Percentiles rank a stretch among this genome's conserved stretches.
Conservation (phyloP, 2,797 vertebrate species). For the Gallinago nigripennis region DNA sequence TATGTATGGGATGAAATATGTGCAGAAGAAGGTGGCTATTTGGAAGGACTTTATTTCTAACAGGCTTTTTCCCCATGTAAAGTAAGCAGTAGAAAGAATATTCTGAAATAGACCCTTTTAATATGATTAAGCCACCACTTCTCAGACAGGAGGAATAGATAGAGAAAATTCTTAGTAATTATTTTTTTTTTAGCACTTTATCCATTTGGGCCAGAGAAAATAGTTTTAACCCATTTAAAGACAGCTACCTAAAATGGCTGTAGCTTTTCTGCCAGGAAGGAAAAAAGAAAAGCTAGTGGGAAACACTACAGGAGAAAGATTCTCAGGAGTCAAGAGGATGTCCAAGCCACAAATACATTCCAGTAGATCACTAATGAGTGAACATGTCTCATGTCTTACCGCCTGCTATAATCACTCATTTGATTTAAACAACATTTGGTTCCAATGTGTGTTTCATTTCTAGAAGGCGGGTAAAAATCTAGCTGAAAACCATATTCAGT, state of each 20-base stretch:
- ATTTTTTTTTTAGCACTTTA: not conserved
- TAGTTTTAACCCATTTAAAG: not conserved
- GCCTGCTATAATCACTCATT: slow-evolving; percentile 59
- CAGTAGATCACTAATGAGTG: slow-evolving; percentile 67
- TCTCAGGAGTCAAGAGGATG: slow-evolving; percentile 48
- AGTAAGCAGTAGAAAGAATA: not conserved
- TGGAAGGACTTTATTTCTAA: not conserved
- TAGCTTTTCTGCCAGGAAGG: not conserved
- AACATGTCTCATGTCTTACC: slow-evolving; percentile 50
- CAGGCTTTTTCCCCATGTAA: not conserved
- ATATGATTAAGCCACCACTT: not conserved
- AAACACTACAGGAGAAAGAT: slow-evolving; percentile 27
- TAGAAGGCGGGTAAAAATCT: slow-evolving; percentile 34
- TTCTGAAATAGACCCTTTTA: not conserved
- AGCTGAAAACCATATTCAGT: slow-evolving; percentile 53
- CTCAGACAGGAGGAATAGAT: not conserved
- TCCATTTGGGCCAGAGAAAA: not conserved
- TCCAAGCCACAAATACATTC: slow-evolving; percentile 66
- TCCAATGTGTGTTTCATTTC: slow-evolving; percentile 56
- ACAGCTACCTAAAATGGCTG: not conserved
- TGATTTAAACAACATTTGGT: slow-evolving; percentile 66
- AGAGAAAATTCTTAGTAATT: not conserved
- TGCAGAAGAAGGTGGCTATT: not conserved
- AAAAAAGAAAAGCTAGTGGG: not conserved
- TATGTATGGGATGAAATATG: not conserved